phyloP scores from a whole-genome alignment of 2,797 vertebrate genomes.

The Tachyglossus aculeatus region DNA sequence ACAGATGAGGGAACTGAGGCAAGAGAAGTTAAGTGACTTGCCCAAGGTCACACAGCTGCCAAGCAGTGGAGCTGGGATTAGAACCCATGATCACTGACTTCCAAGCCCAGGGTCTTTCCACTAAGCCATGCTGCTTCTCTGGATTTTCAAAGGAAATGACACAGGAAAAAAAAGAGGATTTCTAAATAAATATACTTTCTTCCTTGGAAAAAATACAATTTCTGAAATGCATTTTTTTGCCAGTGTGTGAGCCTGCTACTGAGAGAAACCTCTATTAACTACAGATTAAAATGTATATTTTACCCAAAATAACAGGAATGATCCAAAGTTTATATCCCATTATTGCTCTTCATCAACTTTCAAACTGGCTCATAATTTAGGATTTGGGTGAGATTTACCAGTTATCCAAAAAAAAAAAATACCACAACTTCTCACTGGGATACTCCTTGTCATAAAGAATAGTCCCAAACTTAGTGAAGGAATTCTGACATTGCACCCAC shows the following conservation, averaged over 20 bases:
- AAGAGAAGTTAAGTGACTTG: too few relatives aligned
- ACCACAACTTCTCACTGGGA: background rate
- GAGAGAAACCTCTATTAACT: background rate
- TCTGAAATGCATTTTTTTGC: too few relatives aligned
- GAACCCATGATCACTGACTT: too few relatives aligned
- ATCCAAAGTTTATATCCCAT: background rate
- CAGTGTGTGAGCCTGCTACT: background rate
- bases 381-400: background rate
- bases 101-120: too few relatives aligned
- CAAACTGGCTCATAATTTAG: background rate
- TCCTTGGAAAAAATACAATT: too few relatives aligned
- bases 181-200: too few relatives aligned
- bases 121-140: too few relatives aligned
- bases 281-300: background rate
- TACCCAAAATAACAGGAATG: background rate
- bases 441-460: conserved; percentile 6
- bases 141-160: too few relatives aligned
- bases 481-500: conserved; percentile 37
- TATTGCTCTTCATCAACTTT: background rate
- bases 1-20: too few relatives aligned
- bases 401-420: conserved; percentile 10
- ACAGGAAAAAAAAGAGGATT: too few relatives aligned
- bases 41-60: too few relatives aligned
- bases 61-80: too few relatives aligned
- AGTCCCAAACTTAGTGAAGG: conserved; percentile 13